These are phyloP conservation scores for Acipenser oxyrinchus DNA, from an alignment of 2,797 vertebrate species.

Conservation along the genomic window DNA sequence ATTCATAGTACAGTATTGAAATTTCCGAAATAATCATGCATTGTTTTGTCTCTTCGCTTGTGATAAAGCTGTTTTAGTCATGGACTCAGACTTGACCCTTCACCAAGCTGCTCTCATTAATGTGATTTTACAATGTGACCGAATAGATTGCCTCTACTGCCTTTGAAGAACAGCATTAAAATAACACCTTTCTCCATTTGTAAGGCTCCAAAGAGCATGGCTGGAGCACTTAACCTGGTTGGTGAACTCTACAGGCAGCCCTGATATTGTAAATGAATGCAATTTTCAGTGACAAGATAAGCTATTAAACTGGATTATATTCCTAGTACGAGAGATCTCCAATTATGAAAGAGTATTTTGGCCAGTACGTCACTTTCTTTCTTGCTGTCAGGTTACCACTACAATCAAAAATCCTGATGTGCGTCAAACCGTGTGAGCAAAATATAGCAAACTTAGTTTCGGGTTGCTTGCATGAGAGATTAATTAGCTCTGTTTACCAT, in stretches of 20 bases:
- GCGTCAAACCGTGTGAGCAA: not conserved
- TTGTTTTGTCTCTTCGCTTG: not conserved
- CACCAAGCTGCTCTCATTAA: slow-evolving; percentile 3
- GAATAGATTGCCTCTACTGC: not conserved
- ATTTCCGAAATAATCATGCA: not conserved
- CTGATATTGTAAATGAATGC: not conserved
- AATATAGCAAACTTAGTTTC: not conserved
- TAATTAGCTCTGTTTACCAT: slow-evolving; percentile 2
- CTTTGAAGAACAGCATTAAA: not conserved
- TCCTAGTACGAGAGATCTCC: not conserved
- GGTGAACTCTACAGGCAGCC: not conserved
- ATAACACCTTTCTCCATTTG: slow-evolving; percentile 1
- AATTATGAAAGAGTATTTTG: not conserved
- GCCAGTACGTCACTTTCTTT: not conserved
- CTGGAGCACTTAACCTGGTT: not conserved
- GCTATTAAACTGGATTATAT: not conserved
- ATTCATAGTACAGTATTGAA: too few relatives aligned
- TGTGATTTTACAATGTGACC: not conserved
- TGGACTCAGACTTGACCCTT: slow-evolving; percentile 1
- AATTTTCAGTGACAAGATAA: slow-evolving; percentile 5
- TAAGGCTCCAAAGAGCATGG: slow-evolving; percentile 1
- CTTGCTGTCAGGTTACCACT: not conserved
- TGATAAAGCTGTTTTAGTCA: not conserved
- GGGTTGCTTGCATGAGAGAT: slow-evolving; percentile 4
- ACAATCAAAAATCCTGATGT: not conserved